Conservation (phyloP, 2,888 invertebrate species). For the Glaucopsyche alexis region DNA sequence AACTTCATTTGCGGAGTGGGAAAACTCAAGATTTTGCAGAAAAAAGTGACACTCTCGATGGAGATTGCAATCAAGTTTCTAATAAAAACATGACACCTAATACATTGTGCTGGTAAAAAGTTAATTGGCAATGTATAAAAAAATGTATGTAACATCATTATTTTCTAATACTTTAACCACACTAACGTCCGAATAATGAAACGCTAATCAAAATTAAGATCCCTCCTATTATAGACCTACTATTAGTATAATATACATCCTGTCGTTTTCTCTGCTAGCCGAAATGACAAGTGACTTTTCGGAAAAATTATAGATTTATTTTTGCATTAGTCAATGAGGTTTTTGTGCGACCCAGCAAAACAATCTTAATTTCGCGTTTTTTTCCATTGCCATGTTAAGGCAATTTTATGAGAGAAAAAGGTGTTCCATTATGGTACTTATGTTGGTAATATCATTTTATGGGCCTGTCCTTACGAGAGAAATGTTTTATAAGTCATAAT, state of each 20-base stretch:
- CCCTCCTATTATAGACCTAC: too few relatives aligned
- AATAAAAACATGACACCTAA: neutral
- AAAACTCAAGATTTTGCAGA: neutral
- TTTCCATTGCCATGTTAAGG: too few relatives aligned
- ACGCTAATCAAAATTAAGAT: too few relatives aligned
- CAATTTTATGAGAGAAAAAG: too few relatives aligned
- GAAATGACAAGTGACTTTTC: too few relatives aligned
- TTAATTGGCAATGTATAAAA: neutral
- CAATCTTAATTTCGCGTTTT: neutral
- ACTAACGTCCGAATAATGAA: too few relatives aligned
- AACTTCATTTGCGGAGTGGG: neutral
- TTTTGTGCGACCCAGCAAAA: neutral
- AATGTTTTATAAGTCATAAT: neutral
- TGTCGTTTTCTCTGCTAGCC: too few relatives aligned
- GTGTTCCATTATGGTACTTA: too few relatives aligned
- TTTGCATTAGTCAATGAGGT: too few relatives aligned
- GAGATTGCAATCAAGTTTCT: neutral
- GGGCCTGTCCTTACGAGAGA: neutral
- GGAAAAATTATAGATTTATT: too few relatives aligned
- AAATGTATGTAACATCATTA: neutral
- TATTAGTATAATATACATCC: too few relatives aligned
- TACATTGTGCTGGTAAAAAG: neutral
- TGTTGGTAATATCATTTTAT: too few relatives aligned
- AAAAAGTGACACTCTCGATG: constrained; percentile 4
- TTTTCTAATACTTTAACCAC: neutral